Conservation (phyloP, 1,140 invertebrate species). For the Gonioctena quinquepunctata region DNA sequence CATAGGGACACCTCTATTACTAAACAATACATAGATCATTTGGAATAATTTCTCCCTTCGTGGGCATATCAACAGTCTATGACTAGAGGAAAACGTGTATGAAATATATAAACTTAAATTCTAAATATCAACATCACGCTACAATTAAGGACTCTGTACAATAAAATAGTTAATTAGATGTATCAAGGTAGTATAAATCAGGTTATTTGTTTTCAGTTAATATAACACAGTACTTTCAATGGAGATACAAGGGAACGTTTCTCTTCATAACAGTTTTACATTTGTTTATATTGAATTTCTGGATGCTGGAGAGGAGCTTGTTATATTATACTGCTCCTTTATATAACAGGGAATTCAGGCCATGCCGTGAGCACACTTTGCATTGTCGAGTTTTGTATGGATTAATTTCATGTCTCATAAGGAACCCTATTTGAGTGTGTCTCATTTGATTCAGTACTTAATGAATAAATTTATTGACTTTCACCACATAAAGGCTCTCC, state of each 20-base stretch:
- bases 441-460: neutral
- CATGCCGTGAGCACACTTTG: neutral
- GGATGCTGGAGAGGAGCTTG: neutral
- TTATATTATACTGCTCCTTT: too few relatives aligned
- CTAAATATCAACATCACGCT: neutral
- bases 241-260: neutral
- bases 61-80: too few relatives aligned
- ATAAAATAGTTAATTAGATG: neutral
- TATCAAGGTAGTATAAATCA: neutral
- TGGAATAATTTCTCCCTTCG: too few relatives aligned
- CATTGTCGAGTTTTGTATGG: neutral
- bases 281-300: neutral
- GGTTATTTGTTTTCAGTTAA: neutral
- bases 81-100: neutral
- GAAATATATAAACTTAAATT: neutral
- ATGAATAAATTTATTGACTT: constrained; percentile 3
- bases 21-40: too few relatives aligned
- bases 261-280: neutral
- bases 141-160: neutral
- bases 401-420: neutral
- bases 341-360: too few relatives aligned
- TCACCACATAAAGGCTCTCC: neutral
- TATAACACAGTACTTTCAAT: neutral
- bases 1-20: too few relatives aligned
- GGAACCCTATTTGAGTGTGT: neutral